Base-by-base conservation (phyloP, 2,888 invertebrate species). In the Apotomis capreana region DNA sequence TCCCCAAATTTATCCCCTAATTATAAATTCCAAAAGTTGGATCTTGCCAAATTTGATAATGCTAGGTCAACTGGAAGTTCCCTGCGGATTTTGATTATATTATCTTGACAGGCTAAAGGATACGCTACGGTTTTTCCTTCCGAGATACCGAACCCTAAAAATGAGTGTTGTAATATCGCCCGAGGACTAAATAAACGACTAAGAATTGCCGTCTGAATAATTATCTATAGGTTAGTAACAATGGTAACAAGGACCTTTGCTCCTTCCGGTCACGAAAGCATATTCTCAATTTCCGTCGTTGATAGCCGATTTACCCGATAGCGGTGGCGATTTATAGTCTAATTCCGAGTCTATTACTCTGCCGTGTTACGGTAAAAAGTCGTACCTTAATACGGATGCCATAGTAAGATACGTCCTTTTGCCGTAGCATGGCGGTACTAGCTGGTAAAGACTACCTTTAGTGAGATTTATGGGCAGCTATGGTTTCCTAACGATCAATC, bases 281-380 rank as follows among this genome's bases (percentile, higher is more conserved):
- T 65, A 65, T 65, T 65, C 58, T 68, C 67, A 68, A 72, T 72
- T 72, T 72, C 72, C 72, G 72, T 57, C 63, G 52, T 36, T 54
- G 36, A 63, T 37, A 4, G 46, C 62, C 46, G 55, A 69, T 62
- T 69, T 57, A 62, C 55, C 13, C 37, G 55, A 37, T 49, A 61
- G 15, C n/a, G 44, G 58, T 68, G 63, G 72, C 61, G 57, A 77
- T 74, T 74, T 75, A 73, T 69, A 59, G 58, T 73, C 44, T 44
- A 55, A 68, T 74, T 68, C 70, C 62, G 60, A 71, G 70, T 54
- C 63, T 69, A 72, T 72, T 69, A 74, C 57, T 26, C 26, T 26
- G 2, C 26, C 26, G 26, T 26, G 26, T 26, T 26, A 26, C 26
- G 2, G 26, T 26, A 26, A 26, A 26, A 2, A 2, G 26, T 26